Base-by-base conservation (phyloP, 2,113 vertebrate species). In the Cranoglanis bouderius region DNA sequence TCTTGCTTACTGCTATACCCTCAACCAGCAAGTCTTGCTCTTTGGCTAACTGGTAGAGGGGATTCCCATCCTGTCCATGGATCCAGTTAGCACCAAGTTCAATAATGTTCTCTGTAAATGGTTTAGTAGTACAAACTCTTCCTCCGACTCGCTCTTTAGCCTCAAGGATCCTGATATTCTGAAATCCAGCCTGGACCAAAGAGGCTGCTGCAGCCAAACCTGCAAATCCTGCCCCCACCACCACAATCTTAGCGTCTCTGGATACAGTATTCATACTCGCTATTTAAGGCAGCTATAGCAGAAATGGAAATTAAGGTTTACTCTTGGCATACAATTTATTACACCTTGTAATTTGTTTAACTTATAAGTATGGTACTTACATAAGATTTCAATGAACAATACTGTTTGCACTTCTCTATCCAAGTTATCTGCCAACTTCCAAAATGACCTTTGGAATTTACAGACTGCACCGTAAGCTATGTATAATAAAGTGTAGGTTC, bases 41-140 rank as follows among this genome's bases (percentile, higher is more conserved):
- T 61, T 91, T 91, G 16, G 93, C 93, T 85, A 94, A 83, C 24
- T 90, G 40, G 84, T 86, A 94, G 32, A 94, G 49, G 0, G 93
- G 93, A 84, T 94, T 94, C 19, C 87, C 90, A 29, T 90, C 88
- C 14, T 89, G 92, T 6, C 94, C 94, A 24, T 94, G 94, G 61
- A 94, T 93, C 92, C 93, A 94, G 67, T 92, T 92, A 0, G 94
- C 93, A 5, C 94, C 94, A 61, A 94, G 51, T 84, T 94, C 93
- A 26, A 94, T 90, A 2, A 92, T 81, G 40, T 92, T 88, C 55
- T 91, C 32, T 4, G 87, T 92, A 72, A 94, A 94, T 16, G 93
- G 92, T 86, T 88, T 92, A 18, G 82, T 89, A 2, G 94, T 93
- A 86, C 86, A 89, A 26, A 92, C 84, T 57, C 94, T 84, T 29